Evolutionary conservation across 2,888 invertebrate species (phyloP), one percentile per base, ranked within the genome.

Genomic region (Hydriomena furcata): DNA sequence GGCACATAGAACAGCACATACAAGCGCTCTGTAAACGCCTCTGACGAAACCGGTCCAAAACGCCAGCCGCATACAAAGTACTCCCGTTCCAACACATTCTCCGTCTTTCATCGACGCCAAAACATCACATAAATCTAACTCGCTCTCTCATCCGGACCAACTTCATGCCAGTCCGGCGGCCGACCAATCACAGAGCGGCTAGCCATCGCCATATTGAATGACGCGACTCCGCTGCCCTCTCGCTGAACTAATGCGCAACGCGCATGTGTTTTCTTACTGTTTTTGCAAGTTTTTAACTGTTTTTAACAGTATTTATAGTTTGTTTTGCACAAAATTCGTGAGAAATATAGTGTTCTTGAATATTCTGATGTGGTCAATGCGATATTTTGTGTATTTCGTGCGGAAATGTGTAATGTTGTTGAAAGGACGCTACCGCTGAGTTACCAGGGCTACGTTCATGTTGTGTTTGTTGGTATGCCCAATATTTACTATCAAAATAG

Each of bases 171-270:
- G 62, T 78, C 73, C 73, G 67, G 58, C 62, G 62, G 57, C 42
- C 64, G 68, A 55, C 90, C 87, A 87, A 88, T 88, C 65, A 73
- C 56, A 65, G 73, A 60, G 64, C 73, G 59, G 66, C 67, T 61
- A 68, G 55, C 65, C 78, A 84, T 85, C 88, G 91, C 91, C 91
- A 91, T 91, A 84, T 91, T 91, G 89, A 79, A 83, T 73, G 64
- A 66, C 58, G 66, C 79, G 74, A 77, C 69, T 52, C 69, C 64
- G 65, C 73, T 76, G 85, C 85, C 84, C 79, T 78, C 90, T 87
- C 72, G 65, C 70, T 61, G 61, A 82, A 81, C 76, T 60, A 76
- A 82, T 76, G 79, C 62, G 65, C 73, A 84, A 68, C 72, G 73
- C 68, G 60, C 61, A 58, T 70, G 71, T 76, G 82, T 78, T 88